phyloP scores from a whole-genome alignment of 2,888 invertebrate genomes.

The Caradrina clavipalpis region DNA sequence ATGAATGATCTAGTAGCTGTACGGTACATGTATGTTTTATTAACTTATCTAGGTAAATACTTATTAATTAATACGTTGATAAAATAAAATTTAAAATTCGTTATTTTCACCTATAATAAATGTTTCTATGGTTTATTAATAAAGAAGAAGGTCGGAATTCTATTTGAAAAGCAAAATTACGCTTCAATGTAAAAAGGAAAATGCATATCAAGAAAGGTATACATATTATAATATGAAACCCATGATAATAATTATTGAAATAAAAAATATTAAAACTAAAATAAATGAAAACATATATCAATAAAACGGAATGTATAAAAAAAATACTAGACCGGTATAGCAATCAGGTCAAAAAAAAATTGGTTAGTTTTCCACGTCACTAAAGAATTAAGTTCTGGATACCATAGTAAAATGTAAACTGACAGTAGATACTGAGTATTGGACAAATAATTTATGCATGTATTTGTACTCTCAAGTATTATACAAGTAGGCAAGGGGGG shows the following conservation, averaged over 20 bases:
- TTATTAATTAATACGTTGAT: constrained; percentile 68
- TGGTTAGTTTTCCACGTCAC: neutral
- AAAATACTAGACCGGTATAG: neutral
- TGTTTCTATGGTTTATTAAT: constrained; percentile 35
- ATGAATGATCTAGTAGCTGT: constrained; percentile 38
- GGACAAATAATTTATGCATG: constrained; percentile 69
- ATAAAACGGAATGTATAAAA: neutral
- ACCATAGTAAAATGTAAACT: constrained; percentile 43
- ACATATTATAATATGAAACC: neutral
- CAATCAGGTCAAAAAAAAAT: neutral
- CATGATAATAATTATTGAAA: neutral
- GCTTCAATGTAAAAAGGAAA: neutral
- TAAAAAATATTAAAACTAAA: neutral
- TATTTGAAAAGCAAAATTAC: constrained; percentile 11
- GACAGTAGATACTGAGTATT: constrained; percentile 67
- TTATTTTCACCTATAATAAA: constrained; percentile 74
- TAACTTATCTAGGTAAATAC: constrained; percentile 58
- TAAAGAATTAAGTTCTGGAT: constrained; percentile 11
- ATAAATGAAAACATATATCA: neutral
- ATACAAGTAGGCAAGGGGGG: constrained; percentile 72
- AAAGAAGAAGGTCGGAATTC: constrained; percentile 22
- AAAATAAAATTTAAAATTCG: constrained; percentile 80
- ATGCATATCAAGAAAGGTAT: neutral
- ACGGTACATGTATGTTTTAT: constrained; percentile 40
- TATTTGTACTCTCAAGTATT: constrained; percentile 82